Conservation (phyloP, 2,888 invertebrate species). For the Epicampocera succincta region DNA sequence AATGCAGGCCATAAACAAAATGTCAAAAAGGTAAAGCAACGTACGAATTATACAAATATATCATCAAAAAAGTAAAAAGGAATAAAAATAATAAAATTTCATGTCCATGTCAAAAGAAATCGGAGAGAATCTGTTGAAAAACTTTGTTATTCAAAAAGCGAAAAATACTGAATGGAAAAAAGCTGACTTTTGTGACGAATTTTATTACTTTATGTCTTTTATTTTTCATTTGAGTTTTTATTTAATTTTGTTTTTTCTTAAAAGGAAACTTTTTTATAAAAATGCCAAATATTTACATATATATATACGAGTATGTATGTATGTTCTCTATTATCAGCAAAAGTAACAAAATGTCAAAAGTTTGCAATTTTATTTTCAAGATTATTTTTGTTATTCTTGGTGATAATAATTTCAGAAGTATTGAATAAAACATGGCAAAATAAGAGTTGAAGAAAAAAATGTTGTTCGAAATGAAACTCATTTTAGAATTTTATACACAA, state of each 20-base stretch:
- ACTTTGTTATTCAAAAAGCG: not conserved
- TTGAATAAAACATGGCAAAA: constrained; percentile 28
- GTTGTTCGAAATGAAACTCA: not conserved
- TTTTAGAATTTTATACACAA: constrained; percentile 38
- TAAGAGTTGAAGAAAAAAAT: constrained; percentile 14
- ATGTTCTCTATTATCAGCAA: constrained; percentile 49
- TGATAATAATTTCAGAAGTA: constrained; percentile 56
- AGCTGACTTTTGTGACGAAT: constrained; percentile 14
- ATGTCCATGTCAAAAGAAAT: constrained; percentile 1
- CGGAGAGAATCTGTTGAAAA: not conserved
- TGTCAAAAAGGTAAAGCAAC: not conserved
- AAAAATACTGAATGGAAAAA: not conserved
- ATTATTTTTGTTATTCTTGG: constrained; percentile 13
- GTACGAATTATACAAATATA: not conserved
- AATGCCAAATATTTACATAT: constrained; percentile 7
- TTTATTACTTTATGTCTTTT: constrained; percentile 15
- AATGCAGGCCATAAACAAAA: constrained; percentile 1
- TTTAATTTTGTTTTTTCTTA: not conserved
- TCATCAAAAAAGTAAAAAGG: not conserved
- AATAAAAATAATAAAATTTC: constrained; percentile 4
- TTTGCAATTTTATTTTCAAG: constrained; percentile 30
- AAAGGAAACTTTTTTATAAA: not conserved
- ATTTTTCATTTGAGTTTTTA: not conserved
- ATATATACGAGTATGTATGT: no score
- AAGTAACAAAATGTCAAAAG: constrained; percentile 56